These are phyloP conservation scores for Pelosia muscerda DNA, from an alignment of 2,888 invertebrate genomes.

Conservation along the genomic window DNA sequence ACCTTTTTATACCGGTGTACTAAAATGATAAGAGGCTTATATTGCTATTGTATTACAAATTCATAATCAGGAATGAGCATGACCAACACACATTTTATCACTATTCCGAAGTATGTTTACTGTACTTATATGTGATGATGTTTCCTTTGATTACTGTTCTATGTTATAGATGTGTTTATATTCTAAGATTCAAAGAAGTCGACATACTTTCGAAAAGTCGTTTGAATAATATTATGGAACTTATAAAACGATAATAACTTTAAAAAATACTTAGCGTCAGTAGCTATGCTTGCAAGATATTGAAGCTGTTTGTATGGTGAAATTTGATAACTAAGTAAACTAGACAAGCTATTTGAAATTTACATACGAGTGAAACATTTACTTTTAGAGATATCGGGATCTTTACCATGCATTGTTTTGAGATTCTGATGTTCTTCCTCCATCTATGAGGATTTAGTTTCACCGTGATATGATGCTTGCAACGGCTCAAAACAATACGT, in stretches of 20 bases:
- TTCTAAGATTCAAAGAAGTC: background rate
- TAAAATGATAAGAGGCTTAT: constrained; percentile 9
- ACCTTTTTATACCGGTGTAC: background rate
- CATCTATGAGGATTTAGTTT: too few relatives aligned
- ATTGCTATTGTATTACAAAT: constrained; percentile 31
- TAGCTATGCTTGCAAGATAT: background rate
- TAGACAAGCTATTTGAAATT: background rate
- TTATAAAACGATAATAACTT: background rate
- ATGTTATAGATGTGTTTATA: background rate
- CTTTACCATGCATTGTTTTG: too few relatives aligned
- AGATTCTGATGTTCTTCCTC: too few relatives aligned
- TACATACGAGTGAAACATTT: too few relatives aligned
- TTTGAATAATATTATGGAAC: background rate
- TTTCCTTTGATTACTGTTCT: constrained; percentile 7
- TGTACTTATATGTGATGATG: constrained; percentile 17
- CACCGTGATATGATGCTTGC: too few relatives aligned
- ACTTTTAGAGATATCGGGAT: too few relatives aligned
- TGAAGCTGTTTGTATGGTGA: constrained; percentile 2
- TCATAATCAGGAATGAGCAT: constrained; percentile 69
- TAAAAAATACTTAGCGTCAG: background rate
- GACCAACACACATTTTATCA: constrained; percentile 49
- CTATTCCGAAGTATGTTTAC: constrained; percentile 51
- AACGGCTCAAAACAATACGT: too few relatives aligned
- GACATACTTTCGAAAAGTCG: background rate
- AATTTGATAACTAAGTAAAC: background rate